phyloP scores from a whole-genome alignment of 1,140 invertebrate genomes.

The Sycophila sp. region DNA sequence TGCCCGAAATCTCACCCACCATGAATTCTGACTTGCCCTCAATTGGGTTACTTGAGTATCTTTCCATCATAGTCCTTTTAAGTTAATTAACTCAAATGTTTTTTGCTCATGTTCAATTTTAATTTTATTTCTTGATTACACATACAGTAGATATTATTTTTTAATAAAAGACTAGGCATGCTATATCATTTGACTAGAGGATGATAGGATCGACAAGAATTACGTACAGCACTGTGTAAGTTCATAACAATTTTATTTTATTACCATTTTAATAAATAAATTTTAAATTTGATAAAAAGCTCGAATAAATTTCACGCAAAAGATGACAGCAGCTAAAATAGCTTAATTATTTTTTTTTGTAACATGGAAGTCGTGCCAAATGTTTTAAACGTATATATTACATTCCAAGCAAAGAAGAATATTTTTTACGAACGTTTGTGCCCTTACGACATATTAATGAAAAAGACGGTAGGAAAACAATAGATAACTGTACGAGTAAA shows the following conservation, averaged over 20 bases:
- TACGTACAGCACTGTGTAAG: background rate
- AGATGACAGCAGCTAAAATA: background rate
- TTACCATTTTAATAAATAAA: conserved; percentile 9
- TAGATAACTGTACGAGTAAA: too few relatives aligned
- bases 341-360: background rate
- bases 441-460: background rate
- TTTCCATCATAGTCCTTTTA: background rate
- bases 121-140: too few relatives aligned
- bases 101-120: too few relatives aligned
- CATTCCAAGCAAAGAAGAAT: conserved; percentile 19
- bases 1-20: background rate
- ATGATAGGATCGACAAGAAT: background rate
- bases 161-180: too few relatives aligned
- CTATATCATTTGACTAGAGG: background rate
- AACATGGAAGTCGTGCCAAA: background rate
- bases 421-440: background rate
- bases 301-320: too few relatives aligned
- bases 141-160: too few relatives aligned
- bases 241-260: conserved; percentile 27
- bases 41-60: background rate
- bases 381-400: conserved; percentile 32
- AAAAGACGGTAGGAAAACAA: background rate
- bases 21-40: too few relatives aligned
- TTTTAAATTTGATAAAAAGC: background rate
- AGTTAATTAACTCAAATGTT: too few relatives aligned